Evolutionary conservation across 2,113 vertebrate species (phyloP), one percentile per base, ranked within the genome.

Genomic region (Channa argus): DNA sequence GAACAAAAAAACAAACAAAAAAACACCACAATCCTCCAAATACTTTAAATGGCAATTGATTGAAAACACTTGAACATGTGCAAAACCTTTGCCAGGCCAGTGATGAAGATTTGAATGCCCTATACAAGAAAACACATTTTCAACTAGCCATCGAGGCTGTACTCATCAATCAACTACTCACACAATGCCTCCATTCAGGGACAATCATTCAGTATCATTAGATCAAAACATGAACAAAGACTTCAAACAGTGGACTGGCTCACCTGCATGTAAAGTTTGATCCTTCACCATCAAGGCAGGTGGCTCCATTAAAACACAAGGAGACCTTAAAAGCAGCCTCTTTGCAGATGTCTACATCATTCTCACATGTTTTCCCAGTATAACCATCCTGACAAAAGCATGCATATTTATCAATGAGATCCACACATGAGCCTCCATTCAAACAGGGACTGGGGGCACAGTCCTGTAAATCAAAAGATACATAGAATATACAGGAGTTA

Each of bases 181-280:
- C 24, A 24, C 24, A 24, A 41, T 24, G n/a, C 46, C 47, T 55
- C 33, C 15, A 54, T 14, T 37, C 2, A 61, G 12, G 38, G n/a
- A 65, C 0, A 14, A 54, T 59, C 9, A 24, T 45, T 51, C 41
- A 49, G 47, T 12, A 9, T 45, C 15, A 51, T 52, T 66, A 44
- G 13, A 64, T 64, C 3, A 49, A 71, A 58, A 61, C 33, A 55
- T 24, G 6, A 45, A 9, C 58, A 24, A 24, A 24, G 8, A 39
- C 2, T 11, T 24, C 1, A 0, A 43, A 49, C 1, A 44, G 34
- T 44, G 36, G 24, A 11, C 9, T 33, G 37, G 62, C 87, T 88
- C 41, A 95, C 94, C 93, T 93, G 92, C 95, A 95, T 15, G 92
- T 94, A 38, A 94, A 95, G 79, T 92, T 91, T n/a, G 88, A 86